These are phyloP conservation scores for Forbesichthys agassizii DNA, from an alignment of 2,113 vertebrate species.

Conservation along the genomic window DNA sequence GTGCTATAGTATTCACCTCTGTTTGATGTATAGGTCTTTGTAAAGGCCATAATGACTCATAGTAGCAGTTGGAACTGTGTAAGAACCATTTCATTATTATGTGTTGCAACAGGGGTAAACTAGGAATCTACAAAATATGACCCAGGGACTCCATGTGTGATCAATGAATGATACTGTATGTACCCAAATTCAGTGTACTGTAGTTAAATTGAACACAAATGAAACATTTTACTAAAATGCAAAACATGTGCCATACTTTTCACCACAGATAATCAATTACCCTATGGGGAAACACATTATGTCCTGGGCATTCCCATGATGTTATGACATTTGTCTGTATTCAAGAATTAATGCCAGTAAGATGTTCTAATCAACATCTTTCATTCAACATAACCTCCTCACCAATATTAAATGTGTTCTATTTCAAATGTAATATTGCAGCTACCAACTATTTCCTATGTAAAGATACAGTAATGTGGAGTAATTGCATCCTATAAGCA, in stretches of 20 bases:
- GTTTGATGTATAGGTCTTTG: slow-evolving; percentile 3
- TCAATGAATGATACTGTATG: not conserved
- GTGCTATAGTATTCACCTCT: slow-evolving; percentile 3
- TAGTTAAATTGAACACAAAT: no score
- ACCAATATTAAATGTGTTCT: no score
- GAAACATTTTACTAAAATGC: no score
- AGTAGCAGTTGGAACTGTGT: slow-evolving; percentile 2
- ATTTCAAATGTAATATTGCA: no score
- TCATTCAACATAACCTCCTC: not conserved
- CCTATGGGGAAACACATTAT: slow-evolving; percentile 18
- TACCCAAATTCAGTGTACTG: not conserved
- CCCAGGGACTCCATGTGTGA: not conserved
- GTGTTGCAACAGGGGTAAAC: not conserved
- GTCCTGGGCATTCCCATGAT: slow-evolving; percentile 15
- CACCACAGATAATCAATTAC: slow-evolving; percentile 57
- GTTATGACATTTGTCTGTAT: slow-evolving; percentile 3
- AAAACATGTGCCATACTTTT: slow-evolving; percentile 56
- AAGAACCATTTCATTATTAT: slow-evolving; percentile 3
- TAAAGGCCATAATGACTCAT: slow-evolving; percentile 2
- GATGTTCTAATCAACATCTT: not conserved
- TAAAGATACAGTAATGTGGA: no score
- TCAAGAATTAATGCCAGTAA: not conserved
- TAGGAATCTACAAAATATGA: not conserved
- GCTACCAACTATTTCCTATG: no score
- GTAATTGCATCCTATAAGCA: no score